Evolutionary conservation across 2,113 vertebrate genomes (phyloP).

Genomic region (Steatornis caripensis): DNA sequence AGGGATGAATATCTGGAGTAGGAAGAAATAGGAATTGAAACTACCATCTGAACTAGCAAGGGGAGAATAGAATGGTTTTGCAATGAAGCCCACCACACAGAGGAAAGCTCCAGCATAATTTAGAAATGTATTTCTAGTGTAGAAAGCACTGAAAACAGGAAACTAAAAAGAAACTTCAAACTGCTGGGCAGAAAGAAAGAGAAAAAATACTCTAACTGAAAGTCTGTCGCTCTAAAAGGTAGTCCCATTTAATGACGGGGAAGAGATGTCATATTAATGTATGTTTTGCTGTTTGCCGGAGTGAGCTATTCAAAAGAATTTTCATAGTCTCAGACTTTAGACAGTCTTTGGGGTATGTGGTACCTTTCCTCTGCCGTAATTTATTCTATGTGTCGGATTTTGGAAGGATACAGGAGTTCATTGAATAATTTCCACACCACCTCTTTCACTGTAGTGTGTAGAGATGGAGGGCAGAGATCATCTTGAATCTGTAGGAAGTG

Average conservation of each 20-base stretch:
- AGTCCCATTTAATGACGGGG: background rate
- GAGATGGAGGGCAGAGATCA: constrained; percentile 21
- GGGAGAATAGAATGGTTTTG: background rate
- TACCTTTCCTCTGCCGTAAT: background rate
- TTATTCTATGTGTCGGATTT: background rate
- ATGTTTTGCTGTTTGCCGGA: background rate
- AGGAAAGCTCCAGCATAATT: background rate
- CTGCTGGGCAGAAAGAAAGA: background rate
- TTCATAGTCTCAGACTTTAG: background rate
- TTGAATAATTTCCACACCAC: background rate
- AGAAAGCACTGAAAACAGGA: background rate
- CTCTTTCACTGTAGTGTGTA: background rate
- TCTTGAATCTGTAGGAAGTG: background rate
- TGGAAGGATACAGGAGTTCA: background rate
- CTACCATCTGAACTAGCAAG: background rate
- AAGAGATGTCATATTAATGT: background rate
- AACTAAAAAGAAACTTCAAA: background rate
- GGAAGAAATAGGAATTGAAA: background rate
- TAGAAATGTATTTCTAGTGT: background rate
- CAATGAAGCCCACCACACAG: background rate
- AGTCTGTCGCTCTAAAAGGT: background rate
- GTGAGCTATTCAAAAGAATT: background rate
- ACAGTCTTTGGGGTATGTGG: background rate
- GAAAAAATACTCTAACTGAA: background rate
- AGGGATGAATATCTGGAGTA: background rate